phyloP scores from a whole-genome alignment of 2,113 vertebrate genomes.

The Trichomycterus rosablanca region DNA sequence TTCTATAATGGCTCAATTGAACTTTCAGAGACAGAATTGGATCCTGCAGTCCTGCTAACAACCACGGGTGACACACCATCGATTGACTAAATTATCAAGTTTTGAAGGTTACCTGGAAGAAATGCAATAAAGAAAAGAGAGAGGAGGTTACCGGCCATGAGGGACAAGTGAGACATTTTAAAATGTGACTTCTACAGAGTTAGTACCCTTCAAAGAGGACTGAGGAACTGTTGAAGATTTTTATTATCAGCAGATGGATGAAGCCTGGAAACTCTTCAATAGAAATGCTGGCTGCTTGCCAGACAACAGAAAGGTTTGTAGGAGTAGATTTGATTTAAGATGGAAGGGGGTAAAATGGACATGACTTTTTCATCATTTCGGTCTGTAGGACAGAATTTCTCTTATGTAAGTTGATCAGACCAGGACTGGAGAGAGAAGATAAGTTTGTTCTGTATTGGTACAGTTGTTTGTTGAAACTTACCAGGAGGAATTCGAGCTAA shows the following conservation, averaged over 20 bases:
- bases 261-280: background rate
- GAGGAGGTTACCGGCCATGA: constrained; percentile 18
- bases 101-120: constrained; percentile 43
- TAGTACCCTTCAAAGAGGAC: background rate
- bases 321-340: background rate
- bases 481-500: too few species aligned
- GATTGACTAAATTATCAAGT: constrained; percentile 46
- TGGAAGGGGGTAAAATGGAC: too few species aligned
- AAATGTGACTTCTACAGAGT: constrained; percentile 5
- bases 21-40: constrained; percentile 49
- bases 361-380: too few species aligned
- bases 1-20: constrained; percentile 46
- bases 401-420: too few species aligned
- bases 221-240: background rate
- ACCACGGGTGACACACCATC: constrained; percentile 39
- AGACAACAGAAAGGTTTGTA: background rate
- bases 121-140: constrained; percentile 22
- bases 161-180: constrained; percentile 15
- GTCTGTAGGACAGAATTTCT: too few species aligned
- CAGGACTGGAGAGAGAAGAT: too few species aligned
- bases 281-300: too few species aligned
- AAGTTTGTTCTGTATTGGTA: too few species aligned
- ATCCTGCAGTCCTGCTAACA: constrained; percentile 39
- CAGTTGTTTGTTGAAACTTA: too few species aligned
- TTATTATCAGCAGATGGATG: background rate